phyloP scores from a whole-genome alignment of 1,140 invertebrate species.

The Tetramorium simillimum region DNA sequence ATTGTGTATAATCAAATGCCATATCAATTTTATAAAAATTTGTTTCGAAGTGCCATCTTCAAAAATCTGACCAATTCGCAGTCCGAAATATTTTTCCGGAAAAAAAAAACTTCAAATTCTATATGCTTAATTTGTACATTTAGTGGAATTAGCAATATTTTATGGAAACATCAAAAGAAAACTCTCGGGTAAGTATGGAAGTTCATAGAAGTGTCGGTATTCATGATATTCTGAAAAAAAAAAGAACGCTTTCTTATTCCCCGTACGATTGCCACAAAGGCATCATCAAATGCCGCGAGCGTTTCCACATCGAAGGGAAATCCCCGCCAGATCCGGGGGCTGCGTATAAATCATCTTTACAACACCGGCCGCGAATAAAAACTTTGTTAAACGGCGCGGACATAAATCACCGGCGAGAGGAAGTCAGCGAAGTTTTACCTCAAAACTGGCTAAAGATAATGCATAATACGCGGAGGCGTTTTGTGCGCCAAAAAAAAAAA shows the following conservation, averaged over 20 bases:
- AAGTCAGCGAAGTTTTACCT: conserved; percentile 39
- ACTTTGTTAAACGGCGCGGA: conserved; percentile 51
- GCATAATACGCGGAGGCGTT: conserved; percentile 7
- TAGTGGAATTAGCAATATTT: not conserved
- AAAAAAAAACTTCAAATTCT: not conserved
- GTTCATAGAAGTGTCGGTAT: not conserved
- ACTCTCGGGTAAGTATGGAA: not conserved
- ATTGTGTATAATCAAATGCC: no score
- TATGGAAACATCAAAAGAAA: not conserved
- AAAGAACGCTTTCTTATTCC: conserved; percentile 2
- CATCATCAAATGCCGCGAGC: not conserved
- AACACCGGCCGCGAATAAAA: conserved; percentile 45
- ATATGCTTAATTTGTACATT: not conserved
- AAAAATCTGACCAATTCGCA: not conserved
- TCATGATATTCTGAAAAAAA: not conserved
- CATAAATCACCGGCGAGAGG: conserved; percentile 44
- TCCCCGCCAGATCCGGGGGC: not conserved
- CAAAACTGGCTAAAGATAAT: conserved; percentile 46
- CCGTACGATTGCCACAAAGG: not conserved
- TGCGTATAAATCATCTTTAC: conserved; percentile 53
- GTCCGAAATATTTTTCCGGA: not conserved
- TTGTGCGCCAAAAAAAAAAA: not conserved
- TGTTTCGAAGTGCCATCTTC: no score
- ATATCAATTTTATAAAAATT: no score
- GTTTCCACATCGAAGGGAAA: conserved; percentile 22